Evolutionary conservation across 2,888 invertebrate genomes (phyloP).

Genomic region (Tholera decimalis): DNA sequence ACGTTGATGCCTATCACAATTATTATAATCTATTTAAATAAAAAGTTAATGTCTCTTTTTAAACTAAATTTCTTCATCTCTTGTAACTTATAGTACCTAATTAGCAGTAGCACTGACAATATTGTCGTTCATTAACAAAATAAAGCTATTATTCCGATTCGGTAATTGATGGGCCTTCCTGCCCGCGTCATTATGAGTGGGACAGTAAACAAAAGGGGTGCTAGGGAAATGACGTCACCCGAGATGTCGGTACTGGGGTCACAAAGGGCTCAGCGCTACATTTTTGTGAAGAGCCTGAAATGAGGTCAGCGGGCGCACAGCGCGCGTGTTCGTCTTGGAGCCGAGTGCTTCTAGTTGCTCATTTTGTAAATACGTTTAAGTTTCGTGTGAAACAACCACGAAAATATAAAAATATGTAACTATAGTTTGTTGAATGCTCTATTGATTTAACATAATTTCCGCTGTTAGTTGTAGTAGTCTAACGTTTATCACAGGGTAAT

Average conservation of each 20-base stretch:
- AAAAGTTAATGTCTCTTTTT: neutral
- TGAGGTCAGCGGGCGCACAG: slow-evolving; percentile 63
- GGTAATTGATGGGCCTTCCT: slow-evolving; percentile 5
- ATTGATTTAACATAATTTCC: neutral
- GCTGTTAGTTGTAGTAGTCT: neutral
- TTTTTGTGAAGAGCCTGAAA: slow-evolving; percentile 58
- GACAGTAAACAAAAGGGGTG: slow-evolving; percentile 45
- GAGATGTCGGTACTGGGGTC: slow-evolving; percentile 33
- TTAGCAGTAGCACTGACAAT: neutral
- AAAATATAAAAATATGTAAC: neutral
- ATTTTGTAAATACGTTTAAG: slow-evolving; percentile 11
- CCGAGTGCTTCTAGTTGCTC: slow-evolving; percentile 15
- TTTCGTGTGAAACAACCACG: neutral
- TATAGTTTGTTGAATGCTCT: neutral
- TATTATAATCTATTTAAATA: neutral
- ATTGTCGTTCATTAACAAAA: slow-evolving; percentile 6
- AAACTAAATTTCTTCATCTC: neutral
- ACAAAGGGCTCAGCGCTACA: slow-evolving; percentile 59
- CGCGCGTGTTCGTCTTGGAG: slow-evolving; percentile 18
- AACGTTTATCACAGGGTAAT: neutral
- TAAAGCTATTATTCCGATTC: slow-evolving; percentile 18
- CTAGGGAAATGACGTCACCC: slow-evolving; percentile 52
- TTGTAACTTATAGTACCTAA: too few relatives aligned
- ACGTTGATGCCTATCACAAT: neutral
- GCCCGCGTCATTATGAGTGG: slow-evolving; percentile 23